Evolutionary conservation across 2,888 invertebrate species (phyloP).

Genomic region (Ectropis crepuscularia): DNA sequence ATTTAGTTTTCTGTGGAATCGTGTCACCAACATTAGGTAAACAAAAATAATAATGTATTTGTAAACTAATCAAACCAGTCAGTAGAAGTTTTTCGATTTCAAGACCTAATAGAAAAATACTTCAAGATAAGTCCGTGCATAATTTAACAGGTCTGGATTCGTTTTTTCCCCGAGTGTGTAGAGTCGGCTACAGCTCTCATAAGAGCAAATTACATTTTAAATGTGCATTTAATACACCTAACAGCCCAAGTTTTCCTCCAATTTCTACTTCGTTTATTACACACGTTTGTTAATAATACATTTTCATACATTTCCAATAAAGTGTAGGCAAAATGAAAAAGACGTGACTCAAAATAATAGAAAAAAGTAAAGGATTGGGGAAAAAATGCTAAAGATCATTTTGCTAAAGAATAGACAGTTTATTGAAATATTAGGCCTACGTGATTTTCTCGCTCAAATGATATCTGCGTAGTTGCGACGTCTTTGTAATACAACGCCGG

Average conservation of each 20-base stretch:
- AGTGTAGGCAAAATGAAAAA: constrained; percentile 4
- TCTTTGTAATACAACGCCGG: constrained; percentile 4
- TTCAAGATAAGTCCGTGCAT: neutral
- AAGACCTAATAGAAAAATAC: too few relatives aligned
- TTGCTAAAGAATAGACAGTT: constrained; percentile 1
- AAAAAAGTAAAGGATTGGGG: constrained; percentile 4
- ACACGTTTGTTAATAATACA: neutral
- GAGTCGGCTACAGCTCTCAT: neutral
- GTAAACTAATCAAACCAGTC: too few relatives aligned
- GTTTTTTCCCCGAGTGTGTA: neutral
- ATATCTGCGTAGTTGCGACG: constrained; percentile 1
- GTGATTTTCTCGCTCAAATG: neutral
- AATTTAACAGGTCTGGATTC: constrained; percentile 2
- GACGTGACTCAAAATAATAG: constrained; percentile 5
- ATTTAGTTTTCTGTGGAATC: too few relatives aligned
- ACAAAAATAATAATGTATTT: too few relatives aligned
- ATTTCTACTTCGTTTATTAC: constrained; percentile 4
- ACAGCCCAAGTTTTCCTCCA: neutral
- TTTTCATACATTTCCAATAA: constrained; percentile 13
- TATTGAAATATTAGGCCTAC: constrained; percentile 11
- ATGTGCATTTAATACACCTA: constrained; percentile 9
- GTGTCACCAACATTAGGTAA: too few relatives aligned
- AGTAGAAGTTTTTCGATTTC: too few relatives aligned
- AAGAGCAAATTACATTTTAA: constrained; percentile 7
- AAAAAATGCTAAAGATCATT: constrained; percentile 14